Conservation (phyloP, 2,888 invertebrate genomes). For the Polyommatus icarus region DNA sequence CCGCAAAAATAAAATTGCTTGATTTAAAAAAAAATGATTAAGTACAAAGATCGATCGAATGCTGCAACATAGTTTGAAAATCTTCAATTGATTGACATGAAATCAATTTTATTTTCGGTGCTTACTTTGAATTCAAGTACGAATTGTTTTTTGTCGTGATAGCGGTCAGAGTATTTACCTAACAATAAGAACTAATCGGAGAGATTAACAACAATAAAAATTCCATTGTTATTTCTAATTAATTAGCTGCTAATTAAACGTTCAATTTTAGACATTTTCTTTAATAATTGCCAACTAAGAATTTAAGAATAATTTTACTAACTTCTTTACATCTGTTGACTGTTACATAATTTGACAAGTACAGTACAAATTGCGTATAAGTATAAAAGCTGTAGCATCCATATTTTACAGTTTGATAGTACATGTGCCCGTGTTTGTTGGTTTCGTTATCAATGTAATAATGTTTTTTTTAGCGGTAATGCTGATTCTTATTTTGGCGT, state of each 20-base stretch:
- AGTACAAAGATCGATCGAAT: too few species aligned
- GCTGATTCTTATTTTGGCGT: background rate
- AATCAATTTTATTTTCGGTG: background rate
- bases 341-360: too few species aligned
- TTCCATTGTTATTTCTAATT: background rate
- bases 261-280: background rate
- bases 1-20: too few species aligned
- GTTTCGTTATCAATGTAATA: background rate
- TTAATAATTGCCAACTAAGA: background rate
- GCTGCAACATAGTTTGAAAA: too few species aligned
- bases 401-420: too few species aligned
- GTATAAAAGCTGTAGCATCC: too few species aligned
- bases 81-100: too few species aligned
- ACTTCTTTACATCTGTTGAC: too few species aligned
- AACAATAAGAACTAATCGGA: background rate
- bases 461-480: background rate
- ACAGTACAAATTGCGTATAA: too few species aligned
- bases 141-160: background rate
- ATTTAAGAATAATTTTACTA: too few species aligned
- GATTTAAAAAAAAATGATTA: too few species aligned
- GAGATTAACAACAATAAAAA: background rate
- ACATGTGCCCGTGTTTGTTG: too few species aligned
- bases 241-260: background rate
- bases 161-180: background rate
- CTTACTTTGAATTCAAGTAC: background rate